Base-by-base conservation (phyloP, 2,888 invertebrate genomes). In the Oegoconia quadripuncta region DNA sequence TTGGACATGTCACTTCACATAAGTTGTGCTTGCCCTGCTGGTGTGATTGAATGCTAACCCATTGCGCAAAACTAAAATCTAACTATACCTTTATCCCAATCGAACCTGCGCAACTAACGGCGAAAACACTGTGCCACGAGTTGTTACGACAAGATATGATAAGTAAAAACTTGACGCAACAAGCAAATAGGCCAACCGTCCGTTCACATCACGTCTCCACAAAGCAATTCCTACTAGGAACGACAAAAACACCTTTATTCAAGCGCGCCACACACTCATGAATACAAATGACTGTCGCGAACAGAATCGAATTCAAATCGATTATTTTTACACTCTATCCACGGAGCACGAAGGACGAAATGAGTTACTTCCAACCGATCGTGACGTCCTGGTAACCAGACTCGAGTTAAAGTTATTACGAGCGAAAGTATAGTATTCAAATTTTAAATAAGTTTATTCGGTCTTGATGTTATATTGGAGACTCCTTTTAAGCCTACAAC, bases 181-280 rank as follows among this genome's bases (percentile, higher is more conserved):
- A n/a, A n/a, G n/a, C n/a, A 20, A 20, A 20, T 20, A 7, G 20
- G 20, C 20, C 4, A 3, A 20, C 20, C 46, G 46, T 48, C 53
- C 64, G 72, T 73, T 74, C 76, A 64, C 69, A 67, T 79, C 83
- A 83, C 82, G 80, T 82, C 62, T 62, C 34, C 64, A 59, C 73
- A 68, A 76, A 71, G 76, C 70, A 61, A 81, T 81, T 81, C 82
- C 68, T 56, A 68, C 63, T 64, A 76, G 70, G 59, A 61, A 65
- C 73, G 71, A 76, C 75, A 76, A 81, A 83, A 83, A 74, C 74
- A 70, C 69, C 71, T 69, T 63, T 71, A 74, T 73, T 69, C 72
- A 67, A 64, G 60, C 61, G 44, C 50, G 50, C 61, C 48, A 61
- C 64, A 57, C 68, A 50, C 56, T 49, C 51, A 55, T 77, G 84